These are phyloP conservation scores for Perccottus glenii DNA, from an alignment of 2,113 vertebrate species.

Conservation along the genomic window DNA sequence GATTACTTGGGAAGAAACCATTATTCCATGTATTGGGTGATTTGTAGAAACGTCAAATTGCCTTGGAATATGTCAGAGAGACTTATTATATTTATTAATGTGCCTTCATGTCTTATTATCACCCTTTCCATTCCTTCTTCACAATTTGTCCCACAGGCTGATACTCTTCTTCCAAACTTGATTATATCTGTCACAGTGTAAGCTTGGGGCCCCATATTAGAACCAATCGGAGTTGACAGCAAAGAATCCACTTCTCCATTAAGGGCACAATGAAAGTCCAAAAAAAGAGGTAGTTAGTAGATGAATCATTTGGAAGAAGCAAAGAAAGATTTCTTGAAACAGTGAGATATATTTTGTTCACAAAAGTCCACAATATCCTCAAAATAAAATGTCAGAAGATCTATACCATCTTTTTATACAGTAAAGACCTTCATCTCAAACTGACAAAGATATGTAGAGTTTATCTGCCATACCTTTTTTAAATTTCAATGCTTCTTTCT, in stretches of 20 bases:
- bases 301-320: neutral
- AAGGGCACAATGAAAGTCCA: neutral
- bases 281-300: neutral
- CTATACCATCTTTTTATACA: neutral
- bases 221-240: slow-evolving; percentile 35
- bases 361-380: neutral
- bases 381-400: neutral
- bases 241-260: slow-evolving; percentile 2
- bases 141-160: slow-evolving; percentile 4
- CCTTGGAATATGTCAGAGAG: neutral
- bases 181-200: slow-evolving; percentile 44
- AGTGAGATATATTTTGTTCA: neutral
- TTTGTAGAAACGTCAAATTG: neutral
- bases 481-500: slow-evolving; percentile 24
- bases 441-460: neutral
- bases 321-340: neutral
- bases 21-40: neutral
- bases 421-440: neutral
- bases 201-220: slow-evolving; percentile 13
- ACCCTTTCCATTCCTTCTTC: neutral
- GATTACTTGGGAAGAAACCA: neutral
- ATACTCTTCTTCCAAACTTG: slow-evolving; percentile 28
- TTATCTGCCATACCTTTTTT: slow-evolving; percentile 29
- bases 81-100: neutral
- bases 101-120: slow-evolving; percentile 2